These are phyloP conservation scores for Gastrophysa polygoni DNA, from an alignment of 2,888 invertebrate species.

Conservation along the genomic window DNA sequence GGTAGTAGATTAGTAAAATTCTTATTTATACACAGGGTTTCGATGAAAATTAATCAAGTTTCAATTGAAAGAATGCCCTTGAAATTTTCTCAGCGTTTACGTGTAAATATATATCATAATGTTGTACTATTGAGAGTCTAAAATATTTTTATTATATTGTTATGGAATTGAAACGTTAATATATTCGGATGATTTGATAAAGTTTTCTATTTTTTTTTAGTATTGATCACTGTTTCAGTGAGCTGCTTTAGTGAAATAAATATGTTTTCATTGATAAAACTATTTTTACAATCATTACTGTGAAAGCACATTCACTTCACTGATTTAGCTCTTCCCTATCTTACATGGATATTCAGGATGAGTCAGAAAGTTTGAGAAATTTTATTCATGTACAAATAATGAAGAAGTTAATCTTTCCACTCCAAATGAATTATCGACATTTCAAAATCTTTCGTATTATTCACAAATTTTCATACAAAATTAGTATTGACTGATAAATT, in stretches of 20 bases:
- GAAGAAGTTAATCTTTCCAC: no score
- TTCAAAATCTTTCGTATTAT: no score
- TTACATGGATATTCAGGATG: no score
- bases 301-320: no score
- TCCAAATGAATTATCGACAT: no score
- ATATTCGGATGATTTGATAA: slow-evolving; percentile 22
- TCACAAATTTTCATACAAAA: no score
- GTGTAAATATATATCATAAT: slow-evolving; percentile 37
- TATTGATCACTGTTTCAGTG: not conserved
- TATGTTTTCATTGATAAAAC: no score
- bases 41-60: slow-evolving; percentile 2
- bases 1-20: slow-evolving; percentile 1
- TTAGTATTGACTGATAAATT: no score
- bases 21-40: slow-evolving; percentile 26
- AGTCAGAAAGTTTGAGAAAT: no score
- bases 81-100: slow-evolving; percentile 15
- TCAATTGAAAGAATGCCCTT: slow-evolving; percentile 2
- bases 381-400: no score
- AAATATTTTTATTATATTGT: slow-evolving; percentile 38
- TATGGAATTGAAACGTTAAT: slow-evolving; percentile 35
- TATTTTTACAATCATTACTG: no score
- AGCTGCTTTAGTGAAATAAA: not conserved
- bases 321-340: no score
- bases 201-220: slow-evolving; percentile 12
- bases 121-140: slow-evolving; percentile 41